These are phyloP conservation scores for Anniella stebbinsi DNA, from an alignment of 2,797 vertebrate species.

Conservation along the genomic window DNA sequence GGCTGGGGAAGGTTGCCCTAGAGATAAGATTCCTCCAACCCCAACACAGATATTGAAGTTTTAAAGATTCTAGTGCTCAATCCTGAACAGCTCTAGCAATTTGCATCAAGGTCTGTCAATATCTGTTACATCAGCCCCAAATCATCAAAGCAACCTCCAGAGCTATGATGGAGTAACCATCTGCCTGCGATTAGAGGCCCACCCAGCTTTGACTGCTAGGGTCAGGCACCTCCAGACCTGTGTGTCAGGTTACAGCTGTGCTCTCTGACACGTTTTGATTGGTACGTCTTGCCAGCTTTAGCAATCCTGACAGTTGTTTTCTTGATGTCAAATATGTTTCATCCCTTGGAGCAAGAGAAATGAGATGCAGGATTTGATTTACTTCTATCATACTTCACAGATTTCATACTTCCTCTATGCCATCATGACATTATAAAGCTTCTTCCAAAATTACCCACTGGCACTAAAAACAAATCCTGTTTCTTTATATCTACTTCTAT, in stretches of 20 bases:
- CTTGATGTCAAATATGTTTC: neutral
- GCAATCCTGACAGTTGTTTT: neutral
- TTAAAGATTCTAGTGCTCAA: neutral
- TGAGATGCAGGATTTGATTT: neutral
- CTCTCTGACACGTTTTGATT: neutral
- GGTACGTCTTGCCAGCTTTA: neutral
- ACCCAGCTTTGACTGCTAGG: neutral
- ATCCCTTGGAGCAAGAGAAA: neutral
- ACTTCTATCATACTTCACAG: neutral
- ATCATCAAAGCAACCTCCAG: neutral
- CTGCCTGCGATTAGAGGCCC: neutral
- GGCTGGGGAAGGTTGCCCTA: no score
- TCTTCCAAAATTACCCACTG: conserved; percentile 8
- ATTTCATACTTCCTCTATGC: neutral
- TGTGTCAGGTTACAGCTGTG: neutral
- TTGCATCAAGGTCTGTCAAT: neutral
- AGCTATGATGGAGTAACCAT: neutral
- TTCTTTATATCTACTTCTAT: neutral
- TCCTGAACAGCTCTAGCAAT: neutral
- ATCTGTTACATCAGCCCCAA: neutral
- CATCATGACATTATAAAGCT: conserved; percentile 4
- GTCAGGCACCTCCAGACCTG: neutral
- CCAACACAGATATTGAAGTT: neutral
- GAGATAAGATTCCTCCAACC: neutral
- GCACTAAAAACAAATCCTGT: conserved; percentile 2